A percentile compares a stretch with the other conserved stretches of the same genome.
Conservation (phyloP, 2,113 vertebrate genomes). For the Donacobius atricapilla region DNA sequence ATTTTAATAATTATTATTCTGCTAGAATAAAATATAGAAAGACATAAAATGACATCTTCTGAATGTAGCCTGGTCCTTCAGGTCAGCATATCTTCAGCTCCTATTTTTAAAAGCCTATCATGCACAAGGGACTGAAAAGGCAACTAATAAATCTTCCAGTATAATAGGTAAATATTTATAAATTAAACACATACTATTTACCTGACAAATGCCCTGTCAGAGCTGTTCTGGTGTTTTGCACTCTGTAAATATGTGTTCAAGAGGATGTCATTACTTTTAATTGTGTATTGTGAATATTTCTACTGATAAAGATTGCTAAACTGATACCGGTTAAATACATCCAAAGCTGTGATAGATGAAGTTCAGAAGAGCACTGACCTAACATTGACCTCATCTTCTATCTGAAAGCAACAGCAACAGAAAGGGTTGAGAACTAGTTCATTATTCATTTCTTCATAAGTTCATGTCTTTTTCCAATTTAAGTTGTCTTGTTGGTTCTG, state of each 20-base stretch:
- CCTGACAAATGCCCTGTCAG: not conserved
- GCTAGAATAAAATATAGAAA: not conserved
- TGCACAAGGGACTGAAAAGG: not conserved
- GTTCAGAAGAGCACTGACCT: not conserved
- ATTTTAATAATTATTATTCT: not conserved
- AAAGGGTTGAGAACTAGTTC: not conserved
- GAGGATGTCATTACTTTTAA: slow-evolving; percentile 11
- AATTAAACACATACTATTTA: not conserved
- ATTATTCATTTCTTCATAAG: slow-evolving; percentile 1
- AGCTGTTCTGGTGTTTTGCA: not conserved
- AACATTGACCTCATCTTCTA: not conserved
- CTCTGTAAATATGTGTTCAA: not conserved
- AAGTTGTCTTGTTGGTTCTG: slow-evolving; percentile 11
- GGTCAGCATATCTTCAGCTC: not conserved
- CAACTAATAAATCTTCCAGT: not conserved
- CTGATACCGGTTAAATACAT: not conserved
- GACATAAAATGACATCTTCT: not conserved
- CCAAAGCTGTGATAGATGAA: not conserved
- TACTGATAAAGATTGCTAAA: not conserved
- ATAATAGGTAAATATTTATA: slow-evolving; percentile 3
- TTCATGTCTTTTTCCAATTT: slow-evolving; percentile 29
- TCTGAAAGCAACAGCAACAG: not conserved
- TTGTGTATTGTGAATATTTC: not conserved
- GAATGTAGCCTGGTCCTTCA: not conserved
- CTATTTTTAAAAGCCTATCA: not conserved